phyloP scores from a whole-genome alignment of 1,140 invertebrate species.

The Dryas iulia region DNA sequence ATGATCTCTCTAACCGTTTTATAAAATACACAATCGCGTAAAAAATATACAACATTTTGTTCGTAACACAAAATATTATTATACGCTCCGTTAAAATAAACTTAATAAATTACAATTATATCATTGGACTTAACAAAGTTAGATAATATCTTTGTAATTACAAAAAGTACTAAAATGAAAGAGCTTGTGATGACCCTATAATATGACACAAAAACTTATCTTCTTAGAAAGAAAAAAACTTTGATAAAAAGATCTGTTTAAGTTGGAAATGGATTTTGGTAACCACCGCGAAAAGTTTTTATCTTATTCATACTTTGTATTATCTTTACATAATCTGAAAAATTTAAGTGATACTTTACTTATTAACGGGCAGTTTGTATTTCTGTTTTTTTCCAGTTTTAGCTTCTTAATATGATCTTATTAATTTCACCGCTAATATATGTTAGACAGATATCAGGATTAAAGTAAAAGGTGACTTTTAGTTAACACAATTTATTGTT shows the following conservation, averaged over 20 bases:
- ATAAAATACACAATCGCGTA: too few relatives aligned
- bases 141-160: neutral
- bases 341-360: neutral
- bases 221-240: constrained; percentile 8
- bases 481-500: too few relatives aligned
- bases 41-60: too few relatives aligned
- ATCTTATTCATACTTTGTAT: constrained; percentile 17
- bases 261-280: constrained; percentile 22
- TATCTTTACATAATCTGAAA: constrained; percentile 22
- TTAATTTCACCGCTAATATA: too few relatives aligned
- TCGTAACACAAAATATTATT: too few relatives aligned
- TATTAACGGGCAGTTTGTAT: neutral
- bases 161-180: neutral
- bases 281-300: constrained; percentile 14
- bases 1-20: too few relatives aligned
- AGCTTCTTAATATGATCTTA: neutral
- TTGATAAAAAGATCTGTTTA: constrained; percentile 24
- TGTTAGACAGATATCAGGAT: too few relatives aligned
- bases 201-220: constrained; percentile 19
- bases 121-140: neutral
- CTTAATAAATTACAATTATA: too few relatives aligned
- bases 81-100: too few relatives aligned
- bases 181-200: neutral
- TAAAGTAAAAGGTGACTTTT: too few relatives aligned
- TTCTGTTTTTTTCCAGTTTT: neutral